Evolutionary conservation across 2,888 invertebrate genomes (phyloP), one percentile per base, ranked within the genome.

Genomic region (Nebria brevicollis): DNA sequence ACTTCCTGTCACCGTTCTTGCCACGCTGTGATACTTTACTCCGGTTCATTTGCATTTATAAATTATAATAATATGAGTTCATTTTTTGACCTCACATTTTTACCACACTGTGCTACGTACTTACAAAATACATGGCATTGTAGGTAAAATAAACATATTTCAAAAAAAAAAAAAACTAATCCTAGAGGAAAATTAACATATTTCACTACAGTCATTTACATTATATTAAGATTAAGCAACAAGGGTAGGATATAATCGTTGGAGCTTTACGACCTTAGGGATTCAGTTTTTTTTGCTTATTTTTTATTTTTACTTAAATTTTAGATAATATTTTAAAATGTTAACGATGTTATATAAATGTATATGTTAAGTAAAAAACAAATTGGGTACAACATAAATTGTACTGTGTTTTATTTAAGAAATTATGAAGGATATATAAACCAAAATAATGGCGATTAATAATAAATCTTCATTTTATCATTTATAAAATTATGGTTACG

Each of bases 21-120:
- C 42, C 77, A 77, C 20, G 54, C 70, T 15, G 68, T 68, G 41
- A 66, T 70, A 54, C 13, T 11, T 68, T 54, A 54, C 42, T 41
- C 13, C 20, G 26, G 15, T 77, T 70, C 77, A 77, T 77, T 77
- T 77, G 70, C 77, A 77, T 77, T 77, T 77, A 77, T 77, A 68
- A 34, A 34, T 34, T 34, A 77, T 77, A 77, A 77, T 77, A 42
- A 70, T 34, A 13, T 54, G 54, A 43, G 25, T 77, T 77, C 77
- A 77, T 77, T 77, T 70, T n/a, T 34, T 66, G 42, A 41, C 15
- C 76, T 25, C 42, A n/a, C 66, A 42, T 76, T 76, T 15, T 15
- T 75, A 26, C 4, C 66, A 76, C 68, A 66, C 54, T 73, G 42
- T 42, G 41, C 66, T 68, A n/a, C 15, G n/a, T 41, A 13, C 42